Percentiles rank a stretch among this genome's conserved stretches.
phyloP scores from a whole-genome alignment of 1,140 invertebrate species.

The Trichomalopsis sarcophagae region DNA sequence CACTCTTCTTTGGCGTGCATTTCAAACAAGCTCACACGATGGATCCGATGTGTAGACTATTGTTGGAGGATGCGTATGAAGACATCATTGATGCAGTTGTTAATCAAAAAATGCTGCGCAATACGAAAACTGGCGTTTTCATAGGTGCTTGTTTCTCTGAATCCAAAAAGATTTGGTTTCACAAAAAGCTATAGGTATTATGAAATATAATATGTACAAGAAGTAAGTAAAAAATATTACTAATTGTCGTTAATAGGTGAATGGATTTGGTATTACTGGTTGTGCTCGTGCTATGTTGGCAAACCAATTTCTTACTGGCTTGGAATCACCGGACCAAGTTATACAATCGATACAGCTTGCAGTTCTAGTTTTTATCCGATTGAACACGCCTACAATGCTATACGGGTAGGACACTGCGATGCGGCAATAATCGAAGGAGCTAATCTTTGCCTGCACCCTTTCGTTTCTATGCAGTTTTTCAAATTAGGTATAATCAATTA shows the following conservation, averaged over 20 bases:
- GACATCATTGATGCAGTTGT: slow-evolving; percentile 91
- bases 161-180: slow-evolving; percentile 81
- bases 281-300: slow-evolving; percentile 91
- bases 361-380: slow-evolving; percentile 89
- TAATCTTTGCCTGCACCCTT: slow-evolving; percentile 87
- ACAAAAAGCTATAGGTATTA: slow-evolving; percentile 71
- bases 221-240: no score
- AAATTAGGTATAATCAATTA: slow-evolving; percentile 54
- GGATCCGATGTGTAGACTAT: slow-evolving; percentile 91
- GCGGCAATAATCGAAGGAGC: slow-evolving; percentile 88
- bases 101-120: slow-evolving; percentile 75
- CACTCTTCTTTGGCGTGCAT: slow-evolving; percentile 87
- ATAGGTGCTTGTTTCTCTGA: slow-evolving; percentile 88
- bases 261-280: slow-evolving; percentile 65
- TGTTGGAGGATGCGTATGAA: slow-evolving; percentile 90
- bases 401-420: slow-evolving; percentile 86
- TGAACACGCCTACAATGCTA: slow-evolving; percentile 84
- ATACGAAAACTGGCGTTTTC: slow-evolving; percentile 87
- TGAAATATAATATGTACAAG: no score
- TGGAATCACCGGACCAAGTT: slow-evolving; percentile 83
- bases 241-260: no score
- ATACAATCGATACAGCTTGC: slow-evolving; percentile 90
- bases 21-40: slow-evolving; percentile 89
- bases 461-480: slow-evolving; percentile 85
- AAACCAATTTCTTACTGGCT: slow-evolving; percentile 85